Evolutionary conservation across 2,888 invertebrate species (phyloP).

Genomic region (Lottia gigantea): DNA sequence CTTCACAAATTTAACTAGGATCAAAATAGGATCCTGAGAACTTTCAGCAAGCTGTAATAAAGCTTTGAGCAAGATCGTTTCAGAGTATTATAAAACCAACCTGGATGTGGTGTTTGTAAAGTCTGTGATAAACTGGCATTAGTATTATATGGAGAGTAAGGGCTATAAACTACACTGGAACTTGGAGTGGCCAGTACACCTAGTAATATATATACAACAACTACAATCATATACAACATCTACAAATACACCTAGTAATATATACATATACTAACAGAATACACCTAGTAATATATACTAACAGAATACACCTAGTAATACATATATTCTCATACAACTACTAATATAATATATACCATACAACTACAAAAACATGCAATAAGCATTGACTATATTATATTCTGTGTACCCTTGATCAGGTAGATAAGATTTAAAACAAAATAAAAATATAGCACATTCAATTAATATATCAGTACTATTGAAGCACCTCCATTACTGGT

Average conservation of each 20-base stretch:
- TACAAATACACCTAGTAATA: neutral
- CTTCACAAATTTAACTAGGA: too few relatives aligned
- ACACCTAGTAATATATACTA: too few relatives aligned
- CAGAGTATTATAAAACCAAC: neutral
- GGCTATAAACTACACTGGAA: conserved; percentile 37
- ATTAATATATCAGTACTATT: too few relatives aligned
- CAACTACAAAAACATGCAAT: neutral
- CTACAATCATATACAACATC: too few relatives aligned
- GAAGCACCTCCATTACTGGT: too few relatives aligned
- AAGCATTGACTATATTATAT: neutral
- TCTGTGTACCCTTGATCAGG: too few relatives aligned
- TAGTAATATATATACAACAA: conserved; percentile 12
- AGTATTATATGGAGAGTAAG: conserved; percentile 19
- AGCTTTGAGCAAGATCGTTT: neutral
- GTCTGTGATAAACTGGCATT: neutral
- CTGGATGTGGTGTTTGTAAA: neutral
- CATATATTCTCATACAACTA: too few relatives aligned
- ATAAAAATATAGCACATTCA: too few relatives aligned
- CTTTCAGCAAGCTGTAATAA: too few relatives aligned
- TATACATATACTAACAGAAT: conserved; percentile 6
- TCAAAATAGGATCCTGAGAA: too few relatives aligned
- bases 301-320: conserved; percentile 10
- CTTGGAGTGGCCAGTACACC: conserved; percentile 26
- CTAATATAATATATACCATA: too few relatives aligned
- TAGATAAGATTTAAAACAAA: too few relatives aligned